phyloP scores from a whole-genome alignment of 2,113 vertebrate species.

The Elachura formosa region DNA sequence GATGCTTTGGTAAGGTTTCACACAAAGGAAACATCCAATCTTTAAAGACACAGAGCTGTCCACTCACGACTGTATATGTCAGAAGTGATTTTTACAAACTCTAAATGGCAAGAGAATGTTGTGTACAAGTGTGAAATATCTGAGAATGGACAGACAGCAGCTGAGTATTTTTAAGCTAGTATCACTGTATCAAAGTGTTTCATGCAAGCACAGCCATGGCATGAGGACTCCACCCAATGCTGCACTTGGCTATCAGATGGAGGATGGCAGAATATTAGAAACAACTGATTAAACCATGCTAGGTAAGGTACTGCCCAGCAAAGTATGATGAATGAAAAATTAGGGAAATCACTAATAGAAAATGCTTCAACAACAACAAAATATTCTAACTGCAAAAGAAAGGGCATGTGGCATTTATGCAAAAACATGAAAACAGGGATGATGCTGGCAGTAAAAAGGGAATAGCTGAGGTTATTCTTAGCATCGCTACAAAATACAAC shows the following conservation, averaged over 20 bases:
- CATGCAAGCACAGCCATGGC: rapidly evolving
- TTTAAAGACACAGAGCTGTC: neutral
- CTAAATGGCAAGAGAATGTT: neutral
- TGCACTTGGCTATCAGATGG: neutral
- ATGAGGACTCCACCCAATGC: neutral
- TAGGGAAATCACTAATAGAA: neutral
- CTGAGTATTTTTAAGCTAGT: neutral
- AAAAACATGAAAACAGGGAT: neutral
- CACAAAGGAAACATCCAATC: neutral
- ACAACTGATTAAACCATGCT: neutral
- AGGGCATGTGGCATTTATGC: neutral
- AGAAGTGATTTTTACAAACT: neutral
- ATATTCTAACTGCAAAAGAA: neutral
- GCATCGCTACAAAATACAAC: neutral
- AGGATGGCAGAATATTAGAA: neutral
- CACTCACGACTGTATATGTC: neutral
- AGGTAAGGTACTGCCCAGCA: neutral
- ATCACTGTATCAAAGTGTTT: neutral
- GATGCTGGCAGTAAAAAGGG: neutral
- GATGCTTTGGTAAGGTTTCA: neutral
- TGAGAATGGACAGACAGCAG: neutral
- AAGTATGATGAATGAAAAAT: neutral
- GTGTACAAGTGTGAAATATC: neutral
- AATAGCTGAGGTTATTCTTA: neutral
- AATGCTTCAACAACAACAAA: neutral